Evolutionary conservation across 2,888 invertebrate species (phyloP).

Genomic region (Terebella lapidaria): DNA sequence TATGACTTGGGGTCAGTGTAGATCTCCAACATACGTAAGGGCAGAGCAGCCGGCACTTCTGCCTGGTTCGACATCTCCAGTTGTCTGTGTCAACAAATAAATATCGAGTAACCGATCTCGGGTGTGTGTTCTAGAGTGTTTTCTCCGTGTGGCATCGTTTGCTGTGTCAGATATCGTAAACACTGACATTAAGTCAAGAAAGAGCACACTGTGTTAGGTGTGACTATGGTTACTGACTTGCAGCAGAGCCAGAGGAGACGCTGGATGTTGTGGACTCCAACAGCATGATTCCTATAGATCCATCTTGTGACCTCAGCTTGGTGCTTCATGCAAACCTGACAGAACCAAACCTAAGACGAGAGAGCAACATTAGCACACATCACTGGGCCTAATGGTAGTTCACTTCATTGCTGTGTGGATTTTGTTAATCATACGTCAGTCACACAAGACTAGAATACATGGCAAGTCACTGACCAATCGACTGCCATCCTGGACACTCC

Average conservation of each 20-base stretch:
- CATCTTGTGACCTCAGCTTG: not conserved
- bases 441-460: too few species aligned
- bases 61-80: not conserved
- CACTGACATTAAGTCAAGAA: too few species aligned
- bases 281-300: not conserved
- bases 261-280: not conserved
- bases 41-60: constrained; percentile 1
- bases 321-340: not conserved
- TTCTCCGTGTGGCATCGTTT: too few species aligned
- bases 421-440: too few species aligned
- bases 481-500: too few species aligned
- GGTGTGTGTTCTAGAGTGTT: too few species aligned
- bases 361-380: too few species aligned
- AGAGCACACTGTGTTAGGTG: not conserved
- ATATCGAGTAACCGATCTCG: too few species aligned
- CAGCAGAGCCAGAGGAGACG: not conserved
- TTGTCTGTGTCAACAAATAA: not conserved
- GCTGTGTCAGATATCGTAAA: too few species aligned
- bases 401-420: too few species aligned
- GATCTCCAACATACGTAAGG: constrained; percentile 14
- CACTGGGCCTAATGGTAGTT: too few species aligned
- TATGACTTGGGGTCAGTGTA: not conserved
- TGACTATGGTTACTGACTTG: not conserved
- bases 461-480: too few species aligned
- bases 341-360: not conserved